A percentile compares a stretch with the other conserved stretches of the same genome.
Conservation (phyloP, 2,797 vertebrate genomes). For the Allenopithecus nigroviridis region DNA sequence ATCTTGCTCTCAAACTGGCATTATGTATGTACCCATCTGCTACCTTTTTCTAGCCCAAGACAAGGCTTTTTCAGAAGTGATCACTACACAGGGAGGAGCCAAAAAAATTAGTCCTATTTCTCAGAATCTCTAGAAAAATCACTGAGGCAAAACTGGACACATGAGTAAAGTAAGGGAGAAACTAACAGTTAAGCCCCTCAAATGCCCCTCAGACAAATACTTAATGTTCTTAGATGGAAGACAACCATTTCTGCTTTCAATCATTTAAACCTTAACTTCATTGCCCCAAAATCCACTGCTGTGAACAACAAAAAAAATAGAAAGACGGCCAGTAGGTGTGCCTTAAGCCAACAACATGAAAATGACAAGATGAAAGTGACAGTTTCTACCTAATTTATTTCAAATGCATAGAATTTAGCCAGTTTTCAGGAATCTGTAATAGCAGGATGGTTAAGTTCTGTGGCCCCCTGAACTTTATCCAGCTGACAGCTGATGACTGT, state of each 20-base stretch:
- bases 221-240: neutral
- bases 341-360: neutral
- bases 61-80: slow-evolving; percentile 6
- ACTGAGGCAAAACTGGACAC: neutral
- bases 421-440: neutral
- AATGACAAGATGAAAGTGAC: neutral
- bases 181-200: neutral
- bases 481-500: neutral
- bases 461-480: neutral
- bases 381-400: neutral
- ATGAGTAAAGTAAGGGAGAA: neutral
- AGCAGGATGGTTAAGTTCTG: neutral
- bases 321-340: neutral
- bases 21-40: neutral
- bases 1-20: neutral
- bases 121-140: slow-evolving; percentile 38
- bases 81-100: neutral
- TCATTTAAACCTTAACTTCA: neutral
- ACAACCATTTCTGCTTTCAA: neutral
- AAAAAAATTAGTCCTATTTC: neutral
- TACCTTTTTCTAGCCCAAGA: neutral
- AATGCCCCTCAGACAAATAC: neutral
- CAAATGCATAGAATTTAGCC: neutral
- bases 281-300: neutral
- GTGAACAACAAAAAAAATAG: neutral